These are phyloP conservation scores for Actinia tenebrosa DNA, from an alignment of 64 coral and sea anemone genomes.

Conservation along the genomic window DNA sequence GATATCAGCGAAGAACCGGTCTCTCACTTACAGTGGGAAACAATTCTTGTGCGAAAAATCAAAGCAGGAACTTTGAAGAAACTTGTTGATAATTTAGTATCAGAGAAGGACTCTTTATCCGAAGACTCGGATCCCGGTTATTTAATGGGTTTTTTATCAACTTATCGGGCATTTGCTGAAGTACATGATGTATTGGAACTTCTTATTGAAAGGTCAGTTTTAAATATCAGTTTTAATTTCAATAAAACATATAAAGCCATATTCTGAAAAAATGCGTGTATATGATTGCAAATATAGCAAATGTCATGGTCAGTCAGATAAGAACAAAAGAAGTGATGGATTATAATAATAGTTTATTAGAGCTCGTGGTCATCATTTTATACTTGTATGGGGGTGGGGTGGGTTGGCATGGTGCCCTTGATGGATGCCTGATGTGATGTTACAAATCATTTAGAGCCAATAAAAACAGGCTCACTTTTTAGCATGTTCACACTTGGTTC, in stretches of 20 bases:
- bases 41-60: conserved; percentile 64
- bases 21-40: conserved; percentile 92
- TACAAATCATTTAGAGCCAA: too few relatives aligned
- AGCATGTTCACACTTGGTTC: too few relatives aligned
- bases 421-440: too few relatives aligned
- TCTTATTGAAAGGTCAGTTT: conserved; percentile 70
- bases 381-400: too few relatives aligned
- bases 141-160: conserved; percentile 77
- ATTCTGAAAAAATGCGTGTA: too few relatives aligned
- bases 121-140: conserved; percentile 92
- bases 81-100: conserved; percentile 77
- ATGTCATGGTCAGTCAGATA: too few relatives aligned
- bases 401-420: too few relatives aligned
- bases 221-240: not conserved
- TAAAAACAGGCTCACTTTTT: too few relatives aligned
- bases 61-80: conserved; percentile 86
- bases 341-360: too few relatives aligned
- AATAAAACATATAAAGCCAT: not conserved
- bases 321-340: too few relatives aligned
- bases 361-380: too few relatives aligned
- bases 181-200: conserved; percentile 63
- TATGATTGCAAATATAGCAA: too few relatives aligned
- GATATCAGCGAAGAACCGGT: conserved; percentile 52
- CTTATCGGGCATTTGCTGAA: conserved; percentile 78
- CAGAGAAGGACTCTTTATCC: conserved; percentile 25